These are phyloP conservation scores for Neolamprologus variostigma DNA, from an alignment of 2,113 vertebrate genomes.

Conservation along the genomic window DNA sequence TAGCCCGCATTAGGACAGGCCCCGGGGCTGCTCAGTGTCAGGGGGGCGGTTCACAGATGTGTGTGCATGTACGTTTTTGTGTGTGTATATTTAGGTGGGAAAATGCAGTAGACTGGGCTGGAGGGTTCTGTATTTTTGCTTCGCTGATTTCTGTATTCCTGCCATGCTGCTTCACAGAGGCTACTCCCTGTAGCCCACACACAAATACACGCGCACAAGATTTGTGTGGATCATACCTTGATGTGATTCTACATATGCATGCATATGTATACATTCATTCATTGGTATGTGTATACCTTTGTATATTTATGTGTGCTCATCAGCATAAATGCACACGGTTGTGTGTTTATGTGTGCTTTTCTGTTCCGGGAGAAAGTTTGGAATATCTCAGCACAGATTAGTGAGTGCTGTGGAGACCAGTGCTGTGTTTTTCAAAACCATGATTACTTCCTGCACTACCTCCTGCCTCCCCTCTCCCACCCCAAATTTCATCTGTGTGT, in stretches of 20 bases:
- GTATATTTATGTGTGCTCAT: constrained; percentile 46
- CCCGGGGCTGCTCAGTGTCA: constrained; percentile 85
- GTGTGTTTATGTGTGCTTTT: constrained; percentile 57
- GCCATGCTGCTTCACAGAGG: background rate
- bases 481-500: background rate
- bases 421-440: constrained; percentile 70
- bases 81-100: background rate
- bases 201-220: background rate
- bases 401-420: constrained; percentile 61
- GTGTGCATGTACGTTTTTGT: background rate
- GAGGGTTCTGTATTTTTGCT: background rate
- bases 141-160: background rate
- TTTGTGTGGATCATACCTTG: constrained; percentile 21
- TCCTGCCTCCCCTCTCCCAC: constrained; percentile 49
- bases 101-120: background rate
- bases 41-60: constrained; percentile 51
- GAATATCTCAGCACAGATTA: constrained; percentile 74
- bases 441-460: constrained; percentile 77
- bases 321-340: constrained; percentile 31
- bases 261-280: constrained; percentile 56
- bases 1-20: constrained; percentile 22
- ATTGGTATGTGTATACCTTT: constrained; percentile 33
- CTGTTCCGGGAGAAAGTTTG: constrained; percentile 66
- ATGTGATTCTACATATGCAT: constrained; percentile 19
- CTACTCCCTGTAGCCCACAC: background rate